Percentiles rank a stretch among this genome's conserved stretches.
Conservation (phyloP, 2,888 invertebrate genomes). For the Rhagonycha lutea region DNA sequence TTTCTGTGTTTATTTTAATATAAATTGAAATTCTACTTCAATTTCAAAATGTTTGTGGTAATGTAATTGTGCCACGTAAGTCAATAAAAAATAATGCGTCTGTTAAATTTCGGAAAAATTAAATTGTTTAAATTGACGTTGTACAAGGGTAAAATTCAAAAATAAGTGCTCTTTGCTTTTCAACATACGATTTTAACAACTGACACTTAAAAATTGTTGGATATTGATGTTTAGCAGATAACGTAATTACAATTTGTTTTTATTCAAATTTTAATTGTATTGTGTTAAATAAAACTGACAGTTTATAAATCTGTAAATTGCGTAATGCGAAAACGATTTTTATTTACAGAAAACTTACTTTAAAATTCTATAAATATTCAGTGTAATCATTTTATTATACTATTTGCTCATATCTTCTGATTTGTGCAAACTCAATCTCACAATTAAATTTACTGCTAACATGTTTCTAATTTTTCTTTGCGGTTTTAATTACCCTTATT, state of each 20-base stretch:
- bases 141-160: background rate
- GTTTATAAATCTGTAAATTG: background rate
- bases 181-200: background rate
- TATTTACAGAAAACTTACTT: background rate
- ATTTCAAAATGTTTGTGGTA: background rate
- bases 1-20: background rate
- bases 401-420: background rate
- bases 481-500: background rate
- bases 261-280: background rate
- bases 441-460: background rate
- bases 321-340: background rate
- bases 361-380: background rate
- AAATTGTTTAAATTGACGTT: background rate
- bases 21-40: background rate
- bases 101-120: background rate
- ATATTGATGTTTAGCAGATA: background rate
- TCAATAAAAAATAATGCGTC: background rate
- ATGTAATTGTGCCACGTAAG: background rate
- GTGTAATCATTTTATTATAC: background rate
- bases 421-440: no score
- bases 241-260: background rate
- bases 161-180: background rate
- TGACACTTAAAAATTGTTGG: background rate
- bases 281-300: background rate
- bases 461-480: background rate